phyloP scores from a whole-genome alignment of 2,888 invertebrate genomes.

The Cantharis lateralis region DNA sequence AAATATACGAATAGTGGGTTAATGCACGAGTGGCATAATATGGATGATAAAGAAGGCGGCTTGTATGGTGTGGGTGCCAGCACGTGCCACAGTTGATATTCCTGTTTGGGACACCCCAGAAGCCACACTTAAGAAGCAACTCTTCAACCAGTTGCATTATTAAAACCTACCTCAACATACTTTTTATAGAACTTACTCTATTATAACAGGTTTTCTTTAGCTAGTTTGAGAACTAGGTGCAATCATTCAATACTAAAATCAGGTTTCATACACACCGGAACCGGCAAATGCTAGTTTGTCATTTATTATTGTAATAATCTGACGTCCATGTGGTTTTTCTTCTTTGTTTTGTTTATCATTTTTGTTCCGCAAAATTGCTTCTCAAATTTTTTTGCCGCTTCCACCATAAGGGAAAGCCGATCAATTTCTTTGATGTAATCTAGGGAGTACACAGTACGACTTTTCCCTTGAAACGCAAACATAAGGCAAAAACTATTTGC shows the following conservation, averaged over 20 bases:
- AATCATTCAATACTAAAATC: constrained; percentile 39
- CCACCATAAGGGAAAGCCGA: neutral
- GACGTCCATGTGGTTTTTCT: constrained; percentile 26
- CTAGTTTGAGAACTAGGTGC: constrained; percentile 41
- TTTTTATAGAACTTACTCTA: constrained; percentile 42
- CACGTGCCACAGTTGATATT: constrained; percentile 38
- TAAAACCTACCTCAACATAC: constrained; percentile 43
- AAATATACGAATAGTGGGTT: constrained; percentile 24
- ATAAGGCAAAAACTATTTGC: too few species aligned
- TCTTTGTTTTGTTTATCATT: constrained; percentile 12
- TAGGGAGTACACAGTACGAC: too few species aligned
- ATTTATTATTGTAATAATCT: constrained; percentile 37
- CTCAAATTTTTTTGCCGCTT: neutral
- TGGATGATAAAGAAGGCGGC: constrained; percentile 29
- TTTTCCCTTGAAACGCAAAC: too few species aligned
- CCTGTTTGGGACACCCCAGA: constrained; percentile 38
- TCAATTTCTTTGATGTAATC: neutral
- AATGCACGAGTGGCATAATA: constrained; percentile 27
- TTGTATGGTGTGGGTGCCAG: constrained; percentile 37
- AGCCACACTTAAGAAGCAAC: constrained; percentile 34
- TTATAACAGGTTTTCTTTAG: constrained; percentile 43
- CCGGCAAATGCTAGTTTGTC: constrained; percentile 36
- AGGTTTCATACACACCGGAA: constrained; percentile 34
- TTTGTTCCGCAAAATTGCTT: constrained; percentile 4
- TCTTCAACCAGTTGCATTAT: constrained; percentile 33